Conservation (phyloP, 2,797 vertebrate species). For the Megaceryle alcyon region DNA sequence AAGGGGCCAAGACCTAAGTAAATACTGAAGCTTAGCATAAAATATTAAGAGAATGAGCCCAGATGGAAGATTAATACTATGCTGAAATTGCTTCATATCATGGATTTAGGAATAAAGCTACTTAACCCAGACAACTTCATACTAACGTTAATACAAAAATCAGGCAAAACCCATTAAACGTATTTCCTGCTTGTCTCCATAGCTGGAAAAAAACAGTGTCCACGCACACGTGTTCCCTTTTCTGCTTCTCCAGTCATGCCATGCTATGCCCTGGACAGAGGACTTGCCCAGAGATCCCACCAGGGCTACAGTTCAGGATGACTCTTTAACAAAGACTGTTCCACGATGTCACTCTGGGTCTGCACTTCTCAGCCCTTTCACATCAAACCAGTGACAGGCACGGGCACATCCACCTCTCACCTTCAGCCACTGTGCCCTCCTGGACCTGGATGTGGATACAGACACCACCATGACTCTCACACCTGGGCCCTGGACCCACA, state of each 20-base stretch:
- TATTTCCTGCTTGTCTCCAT: not conserved
- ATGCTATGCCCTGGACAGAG: too few relatives aligned
- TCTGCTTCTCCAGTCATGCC: rapidly evolving
- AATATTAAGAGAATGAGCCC: not conserved
- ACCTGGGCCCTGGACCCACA: rapidly evolving
- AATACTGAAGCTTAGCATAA: not conserved
- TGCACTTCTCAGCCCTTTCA: not conserved
- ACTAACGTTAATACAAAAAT: not conserved
- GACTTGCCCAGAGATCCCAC: not conserved
- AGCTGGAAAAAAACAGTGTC: not conserved
- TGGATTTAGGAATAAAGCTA: not conserved
- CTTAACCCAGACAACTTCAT: not conserved
- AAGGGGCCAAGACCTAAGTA: not conserved
- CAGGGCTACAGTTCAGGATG: not conserved
- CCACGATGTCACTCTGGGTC: not conserved
- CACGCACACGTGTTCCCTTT: not conserved
- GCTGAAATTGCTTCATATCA: not conserved
- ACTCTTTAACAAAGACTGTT: not conserved
- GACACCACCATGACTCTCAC: not conserved
- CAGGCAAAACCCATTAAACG: not conserved
- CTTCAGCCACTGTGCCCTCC: not conserved
- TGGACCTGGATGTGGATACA: not conserved
- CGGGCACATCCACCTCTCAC: rapidly evolving
- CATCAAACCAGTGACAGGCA: not conserved
- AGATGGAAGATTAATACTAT: not conserved